These are phyloP conservation scores for Apaloderma vittatum DNA, from an alignment of 2,113 vertebrate genomes.

Conservation along the genomic window DNA sequence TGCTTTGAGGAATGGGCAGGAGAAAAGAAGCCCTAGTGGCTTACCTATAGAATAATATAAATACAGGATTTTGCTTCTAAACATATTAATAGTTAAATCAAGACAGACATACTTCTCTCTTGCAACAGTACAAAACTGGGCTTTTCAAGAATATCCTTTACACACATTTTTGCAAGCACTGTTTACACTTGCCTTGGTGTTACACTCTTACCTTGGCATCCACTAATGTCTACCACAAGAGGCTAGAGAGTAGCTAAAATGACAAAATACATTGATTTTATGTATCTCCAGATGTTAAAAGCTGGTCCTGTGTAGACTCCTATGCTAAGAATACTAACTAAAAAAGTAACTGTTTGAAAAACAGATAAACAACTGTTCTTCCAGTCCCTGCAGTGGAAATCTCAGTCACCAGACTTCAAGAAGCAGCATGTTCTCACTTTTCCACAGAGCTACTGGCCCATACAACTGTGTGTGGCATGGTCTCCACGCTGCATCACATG, in stretches of 20 bases:
- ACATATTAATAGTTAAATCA: not conserved
- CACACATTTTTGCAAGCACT: not conserved
- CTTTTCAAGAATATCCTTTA: not conserved
- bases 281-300: not conserved
- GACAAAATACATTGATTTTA: not conserved
- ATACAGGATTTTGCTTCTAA: not conserved
- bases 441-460: not conserved
- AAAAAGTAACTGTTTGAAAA: not conserved
- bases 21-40: not conserved
- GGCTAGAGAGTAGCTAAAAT: not conserved
- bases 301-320: not conserved
- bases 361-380: not conserved
- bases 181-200: not conserved
- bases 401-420: not conserved
- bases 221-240: not conserved
- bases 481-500: rapidly evolving
- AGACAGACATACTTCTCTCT: not conserved
- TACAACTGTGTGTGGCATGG: rapidly evolving
- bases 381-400: not conserved
- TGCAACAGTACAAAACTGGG: not conserved
- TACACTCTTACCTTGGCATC: not conserved
- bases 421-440: not conserved
- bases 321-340: not conserved
- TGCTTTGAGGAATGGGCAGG: not conserved
- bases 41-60: not conserved